phyloP scores from a whole-genome alignment of 2,888 invertebrate species.

The Mimachlamys varia region DNA sequence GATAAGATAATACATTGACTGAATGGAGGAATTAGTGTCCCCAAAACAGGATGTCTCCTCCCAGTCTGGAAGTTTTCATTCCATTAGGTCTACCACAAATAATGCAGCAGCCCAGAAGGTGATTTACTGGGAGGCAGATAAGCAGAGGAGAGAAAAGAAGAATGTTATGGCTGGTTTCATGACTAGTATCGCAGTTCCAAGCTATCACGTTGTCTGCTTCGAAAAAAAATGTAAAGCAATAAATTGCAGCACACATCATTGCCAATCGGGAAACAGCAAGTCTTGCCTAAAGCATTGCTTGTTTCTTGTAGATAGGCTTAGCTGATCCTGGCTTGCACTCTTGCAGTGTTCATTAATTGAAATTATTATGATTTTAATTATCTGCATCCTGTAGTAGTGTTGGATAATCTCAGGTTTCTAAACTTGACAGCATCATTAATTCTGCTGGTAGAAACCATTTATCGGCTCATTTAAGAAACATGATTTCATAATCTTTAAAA shows the following conservation, averaged over 20 bases:
- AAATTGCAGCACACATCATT: not conserved
- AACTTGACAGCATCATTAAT: too few relatives aligned
- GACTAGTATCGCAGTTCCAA: not conserved
- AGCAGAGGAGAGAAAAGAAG: not conserved
- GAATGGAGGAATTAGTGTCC: not conserved
- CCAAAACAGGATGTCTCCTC: not conserved
- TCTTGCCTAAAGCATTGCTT: too few relatives aligned
- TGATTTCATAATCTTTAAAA: too few relatives aligned
- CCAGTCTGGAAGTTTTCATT: not conserved
- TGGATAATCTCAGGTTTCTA: too few relatives aligned
- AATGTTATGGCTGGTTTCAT: not conserved
- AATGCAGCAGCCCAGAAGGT: not conserved
- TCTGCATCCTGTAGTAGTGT: too few relatives aligned
- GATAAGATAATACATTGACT: conserved; percentile 10
- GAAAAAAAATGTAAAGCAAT: not conserved
- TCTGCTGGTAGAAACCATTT: too few relatives aligned
- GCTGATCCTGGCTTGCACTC: too few relatives aligned
- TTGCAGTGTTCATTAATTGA: too few relatives aligned
- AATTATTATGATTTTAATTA: too few relatives aligned
- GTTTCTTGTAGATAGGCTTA: too few relatives aligned
- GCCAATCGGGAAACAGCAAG: too few relatives aligned
- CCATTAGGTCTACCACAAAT: not conserved
- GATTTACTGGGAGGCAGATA: not conserved
- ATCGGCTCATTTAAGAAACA: too few relatives aligned
- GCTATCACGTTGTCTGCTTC: not conserved